Conservation (phyloP, 2,797 vertebrate genomes). For the Pseudochromis fuscus region DNA sequence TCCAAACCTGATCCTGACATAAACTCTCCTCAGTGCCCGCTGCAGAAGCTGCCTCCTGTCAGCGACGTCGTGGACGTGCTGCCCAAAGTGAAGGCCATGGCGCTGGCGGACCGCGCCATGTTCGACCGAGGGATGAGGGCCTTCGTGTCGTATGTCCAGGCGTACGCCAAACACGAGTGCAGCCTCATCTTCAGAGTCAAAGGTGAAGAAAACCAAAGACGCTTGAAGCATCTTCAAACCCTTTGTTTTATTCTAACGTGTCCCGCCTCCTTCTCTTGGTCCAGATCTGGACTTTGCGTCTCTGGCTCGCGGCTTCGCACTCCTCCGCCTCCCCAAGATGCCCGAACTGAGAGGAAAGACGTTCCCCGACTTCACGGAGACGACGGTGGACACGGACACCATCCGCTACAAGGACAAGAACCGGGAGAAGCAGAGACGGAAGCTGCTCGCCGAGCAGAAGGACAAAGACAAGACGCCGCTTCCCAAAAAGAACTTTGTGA, state of each 20-base stretch:
- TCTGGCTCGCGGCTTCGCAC: constrained; percentile 91
- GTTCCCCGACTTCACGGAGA: constrained; percentile 86
- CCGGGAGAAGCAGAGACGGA: constrained; percentile 91
- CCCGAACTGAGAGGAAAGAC: constrained; percentile 91
- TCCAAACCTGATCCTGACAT: too few species aligned
- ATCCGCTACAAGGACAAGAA: constrained; percentile 96
- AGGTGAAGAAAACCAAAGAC: constrained; percentile 81
- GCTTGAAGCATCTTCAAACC: not conserved
- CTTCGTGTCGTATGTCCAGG: constrained; percentile 93
- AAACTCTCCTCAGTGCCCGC: constrained; percentile 92
- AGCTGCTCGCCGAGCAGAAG: constrained; percentile 84
- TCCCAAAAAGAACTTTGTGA: constrained; percentile 81
- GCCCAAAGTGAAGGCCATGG: constrained; percentile 89
- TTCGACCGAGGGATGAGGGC: constrained; percentile 94
- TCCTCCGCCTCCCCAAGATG: constrained; percentile 96
- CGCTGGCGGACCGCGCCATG: constrained; percentile 90
- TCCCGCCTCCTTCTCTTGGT: not conserved
- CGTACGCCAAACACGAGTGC: constrained; percentile 96
- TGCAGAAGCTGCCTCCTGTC: constrained; percentile 86
- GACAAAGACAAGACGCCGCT: constrained; percentile 60
- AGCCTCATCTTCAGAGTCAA: constrained; percentile 95
- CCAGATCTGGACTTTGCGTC: constrained; percentile 92
- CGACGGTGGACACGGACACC: constrained; percentile 88
- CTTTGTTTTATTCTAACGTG: too few species aligned
- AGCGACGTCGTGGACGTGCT: constrained; percentile 86